phyloP scores from a whole-genome alignment of 2,113 vertebrate species.

The Misgurnus anguillicaudatus region DNA sequence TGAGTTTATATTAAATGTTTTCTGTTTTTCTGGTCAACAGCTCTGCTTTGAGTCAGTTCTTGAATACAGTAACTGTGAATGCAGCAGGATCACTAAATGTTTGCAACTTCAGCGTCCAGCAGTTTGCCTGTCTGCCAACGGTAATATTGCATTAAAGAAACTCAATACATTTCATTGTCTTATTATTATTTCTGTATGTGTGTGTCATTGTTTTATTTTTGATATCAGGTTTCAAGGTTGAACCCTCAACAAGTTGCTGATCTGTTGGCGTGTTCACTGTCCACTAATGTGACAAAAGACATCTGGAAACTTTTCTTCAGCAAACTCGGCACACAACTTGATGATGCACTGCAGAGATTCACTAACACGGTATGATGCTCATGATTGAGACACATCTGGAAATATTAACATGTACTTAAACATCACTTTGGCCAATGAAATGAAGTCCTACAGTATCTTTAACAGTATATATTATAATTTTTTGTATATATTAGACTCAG shows the following conservation, averaged over 20 bases:
- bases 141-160: background rate
- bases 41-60: background rate
- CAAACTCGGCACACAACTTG: conserved; percentile 29
- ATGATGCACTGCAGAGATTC: conserved; percentile 12
- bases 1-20: background rate
- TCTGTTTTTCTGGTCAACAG: conserved; percentile 4
- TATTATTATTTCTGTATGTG: background rate
- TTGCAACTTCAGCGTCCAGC: background rate
- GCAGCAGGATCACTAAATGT: background rate
- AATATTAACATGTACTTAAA: no score
- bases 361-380: conserved; percentile 12
- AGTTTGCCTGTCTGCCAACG: background rate
- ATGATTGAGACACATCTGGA: background rate
- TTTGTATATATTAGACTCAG: background rate
- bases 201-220: background rate
- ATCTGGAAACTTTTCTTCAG: conserved; percentile 45
- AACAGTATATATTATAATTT: no score
- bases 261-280: conserved; percentile 34
- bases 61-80: background rate
- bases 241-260: conserved; percentile 31
- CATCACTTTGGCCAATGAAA: no score
- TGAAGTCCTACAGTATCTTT: no score
- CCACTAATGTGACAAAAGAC: conserved; percentile 38
- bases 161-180: background rate
- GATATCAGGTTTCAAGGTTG: background rate